These are phyloP conservation scores for Notamacropus eugenii DNA, from an alignment of 2,797 vertebrate species.

Conservation along the genomic window DNA sequence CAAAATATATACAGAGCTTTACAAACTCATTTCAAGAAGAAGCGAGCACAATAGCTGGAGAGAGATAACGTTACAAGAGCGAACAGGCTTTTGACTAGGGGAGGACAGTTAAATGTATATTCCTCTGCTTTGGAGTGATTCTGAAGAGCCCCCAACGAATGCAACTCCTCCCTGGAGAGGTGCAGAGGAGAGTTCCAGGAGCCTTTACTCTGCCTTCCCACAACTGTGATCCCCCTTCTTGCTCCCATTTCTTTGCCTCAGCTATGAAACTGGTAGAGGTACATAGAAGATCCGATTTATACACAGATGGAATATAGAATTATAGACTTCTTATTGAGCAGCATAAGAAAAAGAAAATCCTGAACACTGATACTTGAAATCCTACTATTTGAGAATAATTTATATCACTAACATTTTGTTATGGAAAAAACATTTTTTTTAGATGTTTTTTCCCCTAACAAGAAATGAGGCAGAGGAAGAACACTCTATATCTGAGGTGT, in stretches of 20 bases:
- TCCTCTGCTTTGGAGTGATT: not conserved
- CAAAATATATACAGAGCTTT: not conserved
- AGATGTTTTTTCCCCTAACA: not conserved
- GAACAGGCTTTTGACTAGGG: not conserved
- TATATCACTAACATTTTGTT: not conserved
- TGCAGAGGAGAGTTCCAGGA: not conserved
- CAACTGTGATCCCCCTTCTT: not conserved
- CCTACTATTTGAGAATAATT: constrained; percentile 10
- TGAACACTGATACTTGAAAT: not conserved
- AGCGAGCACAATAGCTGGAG: not conserved
- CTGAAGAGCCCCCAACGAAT: not conserved
- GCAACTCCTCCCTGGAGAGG: not conserved
- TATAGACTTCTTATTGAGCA: not conserved
- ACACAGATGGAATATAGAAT: not conserved
- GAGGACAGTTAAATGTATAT: not conserved
- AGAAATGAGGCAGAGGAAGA: not conserved
- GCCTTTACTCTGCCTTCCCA: not conserved
- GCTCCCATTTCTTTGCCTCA: not conserved
- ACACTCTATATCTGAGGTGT: not conserved
- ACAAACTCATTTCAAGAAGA: not conserved
- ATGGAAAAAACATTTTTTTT: not conserved
- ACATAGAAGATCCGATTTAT: not conserved
- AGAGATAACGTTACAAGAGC: not conserved
- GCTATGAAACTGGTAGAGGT: not conserved
- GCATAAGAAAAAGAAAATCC: not conserved